Percentiles rank a stretch among this genome's conserved stretches.
phyloP scores from a whole-genome alignment of 1,140 invertebrate genomes.

The Nebria ingens region DNA sequence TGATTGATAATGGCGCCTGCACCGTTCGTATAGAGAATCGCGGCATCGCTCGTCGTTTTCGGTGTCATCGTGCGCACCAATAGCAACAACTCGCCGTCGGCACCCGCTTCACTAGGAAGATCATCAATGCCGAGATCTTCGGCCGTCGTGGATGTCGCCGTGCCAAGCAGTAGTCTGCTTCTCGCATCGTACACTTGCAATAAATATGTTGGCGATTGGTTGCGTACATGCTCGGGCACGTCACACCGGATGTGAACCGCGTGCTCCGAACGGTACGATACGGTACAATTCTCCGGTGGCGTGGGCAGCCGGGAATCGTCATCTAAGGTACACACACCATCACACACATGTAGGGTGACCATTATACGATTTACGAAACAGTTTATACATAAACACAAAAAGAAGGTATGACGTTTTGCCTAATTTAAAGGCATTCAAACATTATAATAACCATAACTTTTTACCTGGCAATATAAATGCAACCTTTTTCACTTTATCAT shows the following conservation, averaged over 20 bases:
- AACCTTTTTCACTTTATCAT: no score
- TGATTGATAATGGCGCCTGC: constrained; percentile 16
- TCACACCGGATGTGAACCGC: constrained; percentile 40
- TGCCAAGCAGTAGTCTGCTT: constrained; percentile 39
- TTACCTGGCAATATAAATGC: no score
- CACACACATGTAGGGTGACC: no score
- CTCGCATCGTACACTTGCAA: constrained; percentile 44
- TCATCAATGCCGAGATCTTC: constrained; percentile 38
- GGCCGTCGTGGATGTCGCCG: constrained; percentile 38
- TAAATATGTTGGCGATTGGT: constrained; percentile 36
- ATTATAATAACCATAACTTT: no score
- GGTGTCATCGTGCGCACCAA: constrained; percentile 41
- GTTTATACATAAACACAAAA: no score
- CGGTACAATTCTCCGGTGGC: constrained; percentile 39
- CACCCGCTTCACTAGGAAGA: constrained; percentile 34
- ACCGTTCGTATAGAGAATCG: constrained; percentile 35
- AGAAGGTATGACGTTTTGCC: no score
- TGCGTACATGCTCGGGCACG: constrained; percentile 27
- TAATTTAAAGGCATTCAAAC: no score
- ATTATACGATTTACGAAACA: no score
- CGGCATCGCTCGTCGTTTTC: constrained; percentile 41
- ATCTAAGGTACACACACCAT: constrained; percentile 7
- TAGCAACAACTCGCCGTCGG: constrained; percentile 37
- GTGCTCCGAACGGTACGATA: constrained; percentile 36
- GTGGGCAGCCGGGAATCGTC: neutral